A percentile compares a stretch with the other conserved stretches of the same genome.
These are phyloP conservation scores for Sthenelais limicola DNA, from an alignment of 2,888 invertebrate genomes.

Conservation along the genomic window DNA sequence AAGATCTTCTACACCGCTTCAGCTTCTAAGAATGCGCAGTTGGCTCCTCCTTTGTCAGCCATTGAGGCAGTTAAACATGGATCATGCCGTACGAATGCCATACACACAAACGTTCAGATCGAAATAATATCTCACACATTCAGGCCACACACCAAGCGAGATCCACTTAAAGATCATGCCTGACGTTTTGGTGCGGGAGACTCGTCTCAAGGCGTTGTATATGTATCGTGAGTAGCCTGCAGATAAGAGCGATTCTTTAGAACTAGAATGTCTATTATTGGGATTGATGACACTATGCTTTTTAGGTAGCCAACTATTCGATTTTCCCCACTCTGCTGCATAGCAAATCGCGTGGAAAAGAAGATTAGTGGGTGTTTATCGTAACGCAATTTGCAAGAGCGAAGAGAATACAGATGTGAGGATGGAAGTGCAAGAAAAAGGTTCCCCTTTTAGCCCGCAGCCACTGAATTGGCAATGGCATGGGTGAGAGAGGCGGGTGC, in stretches of 20 bases:
- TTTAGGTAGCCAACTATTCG: slow-evolving; percentile 12
- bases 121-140: background rate
- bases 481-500: too few relatives aligned
- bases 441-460: too few relatives aligned
- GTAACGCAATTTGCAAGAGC: slow-evolving; percentile 21
- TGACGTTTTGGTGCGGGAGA: background rate
- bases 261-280: slow-evolving; percentile 25
- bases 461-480: too few relatives aligned
- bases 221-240: background rate
- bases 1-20: too few relatives aligned
- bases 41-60: too few relatives aligned
- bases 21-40: too few relatives aligned
- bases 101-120: background rate
- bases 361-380: slow-evolving; percentile 28
- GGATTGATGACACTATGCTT: slow-evolving; percentile 22
- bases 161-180: slow-evolving; percentile 6
- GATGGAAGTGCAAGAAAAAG: too few relatives aligned
- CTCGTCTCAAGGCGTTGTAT: background rate
- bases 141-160: background rate
- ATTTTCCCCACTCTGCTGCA: slow-evolving; percentile 23
- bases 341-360: slow-evolving; percentile 19
- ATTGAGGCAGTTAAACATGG: too few relatives aligned
- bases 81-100: too few relatives aligned
- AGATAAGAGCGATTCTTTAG: background rate
- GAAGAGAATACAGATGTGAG: slow-evolving; percentile 13